A percentile compares a stretch with the other conserved stretches of the same genome.
phyloP scores from a whole-genome alignment of 2,797 vertebrate species.

The Glyptemys insculpta region DNA sequence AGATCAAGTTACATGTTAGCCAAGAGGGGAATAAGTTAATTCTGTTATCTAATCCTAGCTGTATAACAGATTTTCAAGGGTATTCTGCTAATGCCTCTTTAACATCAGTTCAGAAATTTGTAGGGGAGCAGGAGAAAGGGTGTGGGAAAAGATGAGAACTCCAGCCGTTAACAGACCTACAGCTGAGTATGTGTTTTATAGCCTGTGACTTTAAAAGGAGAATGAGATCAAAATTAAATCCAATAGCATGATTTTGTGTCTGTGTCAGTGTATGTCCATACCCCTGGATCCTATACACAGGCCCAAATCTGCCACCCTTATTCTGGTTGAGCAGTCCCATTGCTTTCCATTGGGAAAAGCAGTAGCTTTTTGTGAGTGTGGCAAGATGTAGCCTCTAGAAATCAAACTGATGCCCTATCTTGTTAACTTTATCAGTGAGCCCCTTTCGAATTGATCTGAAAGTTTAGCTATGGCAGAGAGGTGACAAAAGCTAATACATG shows the following conservation, averaged over 20 bases:
- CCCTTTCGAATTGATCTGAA: slow-evolving; percentile 53
- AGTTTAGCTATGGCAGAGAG: slow-evolving; percentile 48
- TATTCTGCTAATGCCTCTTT: neutral
- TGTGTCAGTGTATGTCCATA: neutral
- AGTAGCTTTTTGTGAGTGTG: neutral
- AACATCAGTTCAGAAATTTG: neutral
- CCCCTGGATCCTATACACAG: neutral
- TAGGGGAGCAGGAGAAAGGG: neutral
- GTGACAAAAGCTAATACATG: slow-evolving; percentile 24
- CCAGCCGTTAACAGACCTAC: neutral
- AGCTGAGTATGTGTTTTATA: neutral
- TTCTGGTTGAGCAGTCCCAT: neutral
- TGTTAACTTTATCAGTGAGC: slow-evolving; percentile 42
- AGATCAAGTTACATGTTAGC: neutral
- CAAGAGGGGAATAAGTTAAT: neutral
- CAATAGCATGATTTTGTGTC: neutral
- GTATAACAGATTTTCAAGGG: neutral
- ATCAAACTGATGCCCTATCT: neutral
- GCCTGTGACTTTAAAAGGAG: neutral
- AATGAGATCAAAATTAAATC: neutral
- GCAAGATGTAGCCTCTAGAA: neutral
- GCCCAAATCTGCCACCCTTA: neutral
- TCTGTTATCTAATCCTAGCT: neutral
- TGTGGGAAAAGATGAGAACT: neutral
- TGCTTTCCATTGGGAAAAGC: neutral